These are phyloP conservation scores for Drosophila yooni DNA, from an alignment of 2,888 invertebrate species.

Conservation along the genomic window DNA sequence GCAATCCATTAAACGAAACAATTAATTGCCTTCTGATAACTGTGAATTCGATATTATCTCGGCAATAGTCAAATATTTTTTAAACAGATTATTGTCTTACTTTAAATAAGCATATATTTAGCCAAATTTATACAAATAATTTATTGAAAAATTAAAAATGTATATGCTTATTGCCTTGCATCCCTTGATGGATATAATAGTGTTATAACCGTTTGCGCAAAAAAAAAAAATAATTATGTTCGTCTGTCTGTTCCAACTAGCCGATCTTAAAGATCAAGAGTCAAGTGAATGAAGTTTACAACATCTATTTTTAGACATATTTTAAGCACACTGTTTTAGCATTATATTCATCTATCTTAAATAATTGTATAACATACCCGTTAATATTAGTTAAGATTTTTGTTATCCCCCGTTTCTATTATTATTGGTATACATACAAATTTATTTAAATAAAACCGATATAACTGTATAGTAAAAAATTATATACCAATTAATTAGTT, in stretches of 20 bases:
- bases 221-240: neutral
- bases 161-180: neutral
- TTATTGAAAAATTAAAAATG: neutral
- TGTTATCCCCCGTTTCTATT: neutral
- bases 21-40: constrained; percentile 40
- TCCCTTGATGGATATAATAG: neutral
- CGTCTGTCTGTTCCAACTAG: neutral
- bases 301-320: neutral
- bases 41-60: constrained; percentile 26
- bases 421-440: neutral
- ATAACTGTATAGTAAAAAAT: neutral
- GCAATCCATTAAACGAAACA: constrained; percentile 22
- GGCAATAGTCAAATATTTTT: constrained; percentile 10
- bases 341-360: neutral
- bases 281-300: neutral
- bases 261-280: neutral
- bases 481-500: neutral
- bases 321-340: neutral
- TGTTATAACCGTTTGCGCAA: neutral
- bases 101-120: neutral
- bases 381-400: neutral
- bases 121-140: neutral
- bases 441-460: neutral
- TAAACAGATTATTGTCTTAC: neutral
- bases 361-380: neutral